Evolutionary conservation across 2,888 invertebrate species (phyloP).

Genomic region (Physocephala rufipes): DNA sequence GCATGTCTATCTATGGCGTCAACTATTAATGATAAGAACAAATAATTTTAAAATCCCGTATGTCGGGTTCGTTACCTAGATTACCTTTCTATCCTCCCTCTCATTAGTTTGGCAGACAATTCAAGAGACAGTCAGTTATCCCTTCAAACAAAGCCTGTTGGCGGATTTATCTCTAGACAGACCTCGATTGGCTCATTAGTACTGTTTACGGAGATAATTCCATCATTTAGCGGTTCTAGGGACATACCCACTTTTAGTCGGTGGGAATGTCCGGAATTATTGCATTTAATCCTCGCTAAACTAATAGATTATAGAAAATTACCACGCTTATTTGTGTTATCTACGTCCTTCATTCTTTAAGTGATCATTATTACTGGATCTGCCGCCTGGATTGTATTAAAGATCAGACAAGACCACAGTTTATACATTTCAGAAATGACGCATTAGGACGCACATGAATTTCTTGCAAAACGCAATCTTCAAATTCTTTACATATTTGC

Average conservation of each 20-base stretch:
- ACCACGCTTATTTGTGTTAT: not conserved
- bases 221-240: conserved; percentile 60
- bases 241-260: conserved; percentile 59
- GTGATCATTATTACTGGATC: no score
- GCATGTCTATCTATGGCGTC: conserved; percentile 17
- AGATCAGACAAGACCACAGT: not conserved
- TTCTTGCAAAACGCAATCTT: no score
- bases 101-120: conserved; percentile 2
- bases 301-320: conserved; percentile 7
- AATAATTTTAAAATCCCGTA: not conserved
- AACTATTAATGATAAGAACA: conserved; percentile 22
- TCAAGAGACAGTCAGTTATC: not conserved
- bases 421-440: no score
- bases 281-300: not conserved
- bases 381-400: not conserved
- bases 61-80: not conserved
- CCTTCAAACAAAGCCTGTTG: no score
- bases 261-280: conserved; percentile 17
- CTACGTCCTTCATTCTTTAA: no score
- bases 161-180: not conserved
- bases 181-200: conserved; percentile 57
- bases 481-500: no score
- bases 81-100: not conserved
- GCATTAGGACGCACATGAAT: no score
- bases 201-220: conserved; percentile 60